Percentiles rank a stretch among this genome's conserved stretches.
Evolutionary conservation across 2,888 invertebrate genomes (phyloP).

Genomic region (Yponomeuta sedellus): DNA sequence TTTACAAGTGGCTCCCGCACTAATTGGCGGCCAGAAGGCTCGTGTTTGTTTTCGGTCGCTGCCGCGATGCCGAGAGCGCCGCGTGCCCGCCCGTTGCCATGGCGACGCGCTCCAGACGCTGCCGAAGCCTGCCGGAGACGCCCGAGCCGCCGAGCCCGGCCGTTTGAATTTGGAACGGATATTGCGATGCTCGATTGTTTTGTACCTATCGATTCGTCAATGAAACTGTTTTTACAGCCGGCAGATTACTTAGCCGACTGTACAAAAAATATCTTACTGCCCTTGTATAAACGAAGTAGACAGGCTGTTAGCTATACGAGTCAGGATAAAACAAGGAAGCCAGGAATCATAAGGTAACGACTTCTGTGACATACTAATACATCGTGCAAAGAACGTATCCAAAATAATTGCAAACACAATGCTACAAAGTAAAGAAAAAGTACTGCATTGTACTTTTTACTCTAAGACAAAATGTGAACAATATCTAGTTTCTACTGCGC

Average conservation of each 20-base stretch:
- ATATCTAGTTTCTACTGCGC: too few relatives aligned
- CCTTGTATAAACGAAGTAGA: too few relatives aligned
- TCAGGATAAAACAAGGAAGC: too few relatives aligned
- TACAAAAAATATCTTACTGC: not conserved
- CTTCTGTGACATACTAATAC: too few relatives aligned
- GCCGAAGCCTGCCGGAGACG: conserved; percentile 40
- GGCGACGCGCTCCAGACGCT: conserved; percentile 66
- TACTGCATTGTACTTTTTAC: too few relatives aligned
- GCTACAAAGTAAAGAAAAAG: too few relatives aligned
- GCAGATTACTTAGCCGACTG: not conserved
- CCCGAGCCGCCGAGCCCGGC: conserved; percentile 12
- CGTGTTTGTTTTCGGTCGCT: conserved; percentile 67
- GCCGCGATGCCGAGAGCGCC: conserved; percentile 43
- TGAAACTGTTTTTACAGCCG: not conserved
- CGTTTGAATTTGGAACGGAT: conserved; percentile 3
- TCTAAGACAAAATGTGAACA: too few relatives aligned
- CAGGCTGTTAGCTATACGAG: too few relatives aligned
- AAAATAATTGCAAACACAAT: too few relatives aligned
- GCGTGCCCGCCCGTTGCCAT: conserved; percentile 58
- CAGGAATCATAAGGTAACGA: too few relatives aligned
- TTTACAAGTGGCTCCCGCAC: conserved; percentile 15
- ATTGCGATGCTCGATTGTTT: not conserved
- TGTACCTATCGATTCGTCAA: not conserved
- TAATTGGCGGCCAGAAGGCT: conserved; percentile 39
- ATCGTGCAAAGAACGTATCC: too few relatives aligned